Conservation (phyloP, 2,797 vertebrate species). For the Melanotaenia nigrans region DNA sequence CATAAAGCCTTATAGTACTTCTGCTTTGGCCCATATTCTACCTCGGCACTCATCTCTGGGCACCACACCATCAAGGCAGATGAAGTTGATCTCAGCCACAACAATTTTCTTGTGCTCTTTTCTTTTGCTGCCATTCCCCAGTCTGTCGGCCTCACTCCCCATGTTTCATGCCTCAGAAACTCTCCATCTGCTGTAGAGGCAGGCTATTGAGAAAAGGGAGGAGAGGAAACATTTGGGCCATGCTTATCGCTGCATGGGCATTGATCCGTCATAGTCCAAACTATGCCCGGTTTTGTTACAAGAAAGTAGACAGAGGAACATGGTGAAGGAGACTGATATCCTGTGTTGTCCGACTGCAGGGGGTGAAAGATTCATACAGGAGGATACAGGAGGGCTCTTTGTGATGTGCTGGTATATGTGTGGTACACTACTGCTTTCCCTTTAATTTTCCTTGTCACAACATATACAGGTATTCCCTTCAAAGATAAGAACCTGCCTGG, state of each 20-base stretch:
- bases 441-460: constrained; percentile 53
- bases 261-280: constrained; percentile 39
- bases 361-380: constrained; percentile 66
- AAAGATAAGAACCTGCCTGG: constrained; percentile 48
- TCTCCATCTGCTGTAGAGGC: constrained; percentile 67
- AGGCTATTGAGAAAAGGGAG: constrained; percentile 42
- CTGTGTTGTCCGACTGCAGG: constrained; percentile 71
- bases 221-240: constrained; percentile 53
- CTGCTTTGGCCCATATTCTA: constrained; percentile 62
- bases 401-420: constrained; percentile 55
- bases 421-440: constrained; percentile 48
- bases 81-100: constrained; percentile 50
- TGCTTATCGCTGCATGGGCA: constrained; percentile 36
- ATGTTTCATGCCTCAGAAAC: constrained; percentile 73
- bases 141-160: constrained; percentile 45
- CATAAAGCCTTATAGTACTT: constrained; percentile 40
- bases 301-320: constrained; percentile 21
- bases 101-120: constrained; percentile 55
- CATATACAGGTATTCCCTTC: constrained; percentile 50
- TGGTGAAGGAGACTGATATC: constrained; percentile 33
- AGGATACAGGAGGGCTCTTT: constrained; percentile 61
- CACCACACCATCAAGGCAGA: constrained; percentile 54
- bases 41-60: constrained; percentile 56
- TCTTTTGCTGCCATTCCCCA: constrained; percentile 34
- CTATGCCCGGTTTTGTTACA: constrained; percentile 33